Evolutionary conservation across 2,888 invertebrate genomes (phyloP), one percentile per base, ranked within the genome.

Genomic region (Hirtodrosophila trivittata): DNA sequence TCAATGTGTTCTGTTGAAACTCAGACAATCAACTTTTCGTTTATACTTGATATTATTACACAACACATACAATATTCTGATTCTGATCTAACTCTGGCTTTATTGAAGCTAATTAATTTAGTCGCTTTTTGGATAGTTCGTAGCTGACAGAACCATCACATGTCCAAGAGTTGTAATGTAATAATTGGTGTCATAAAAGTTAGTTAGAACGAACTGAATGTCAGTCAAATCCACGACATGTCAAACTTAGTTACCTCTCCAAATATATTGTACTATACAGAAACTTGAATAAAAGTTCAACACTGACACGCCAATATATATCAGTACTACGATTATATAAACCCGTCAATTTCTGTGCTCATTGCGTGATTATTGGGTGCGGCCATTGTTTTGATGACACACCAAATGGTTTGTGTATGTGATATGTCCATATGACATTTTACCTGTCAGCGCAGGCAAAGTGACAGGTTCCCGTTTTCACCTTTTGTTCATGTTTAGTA

Each of bases 151-250:
- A 63, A 51, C 32, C 38, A 39, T 41, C 54, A 37, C 32, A n/a
- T 52, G 10, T 28, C 16, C 18, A 21, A 21, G 2, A 10, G 38
- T 18, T 25, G 9, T 59, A 32, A 51, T 51, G 54, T 33, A 49
- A 76, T 83, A 85, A 83, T 83, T 86, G 81, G 75, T 76, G 83
- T 72, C 81, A 84, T 72, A 74, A 78, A 80, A 86, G 83, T 86
- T 83, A 81, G 86, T 86, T 81, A 76, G 74, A 62, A 54, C 62
- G 49, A 65, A 78, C 66, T 69, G 73, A 65, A 66, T 70, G 80
- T 43, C 81, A 64, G 70, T 81, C 81, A 72, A 66, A 41, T 37
- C 55, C 54, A 57, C 77, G 86, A 77, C 86, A 83, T 73, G 69
- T 58, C 67, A 69, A 68, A 82, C 78, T 82, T 68, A 72, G 76